Percentiles rank a stretch among this genome's conserved stretches.
These are phyloP conservation scores for human (Homo sapiens) DNA, from an alignment of 2,113 vertebrate genomes.

Conservation along the genomic window DNA sequence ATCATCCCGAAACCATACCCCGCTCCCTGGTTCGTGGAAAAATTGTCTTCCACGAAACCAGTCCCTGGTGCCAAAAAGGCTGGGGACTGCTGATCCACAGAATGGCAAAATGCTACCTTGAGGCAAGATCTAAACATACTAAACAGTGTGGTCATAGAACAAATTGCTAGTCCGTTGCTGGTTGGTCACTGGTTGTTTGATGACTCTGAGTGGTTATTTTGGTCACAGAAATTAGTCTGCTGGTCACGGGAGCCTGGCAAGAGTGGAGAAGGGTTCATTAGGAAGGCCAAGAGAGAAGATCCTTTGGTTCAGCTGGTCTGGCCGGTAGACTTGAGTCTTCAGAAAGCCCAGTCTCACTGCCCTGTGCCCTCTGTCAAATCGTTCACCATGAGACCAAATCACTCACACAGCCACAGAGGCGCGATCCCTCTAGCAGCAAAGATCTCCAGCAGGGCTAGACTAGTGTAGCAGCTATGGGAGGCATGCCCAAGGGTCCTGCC, in stretches of 20 bases:
- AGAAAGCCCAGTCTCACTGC: background rate
- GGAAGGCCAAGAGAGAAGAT: background rate
- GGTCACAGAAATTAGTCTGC: background rate
- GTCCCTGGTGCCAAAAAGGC: no score
- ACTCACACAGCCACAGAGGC: background rate
- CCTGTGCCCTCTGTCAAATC: background rate
- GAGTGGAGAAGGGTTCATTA: background rate
- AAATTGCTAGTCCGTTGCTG: background rate
- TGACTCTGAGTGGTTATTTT: conserved; percentile 32
- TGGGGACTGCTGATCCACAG: no score
- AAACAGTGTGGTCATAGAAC: background rate
- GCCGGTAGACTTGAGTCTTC: background rate
- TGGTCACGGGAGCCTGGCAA: background rate
- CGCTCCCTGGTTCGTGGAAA: no score
- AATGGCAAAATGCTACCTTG: background rate
- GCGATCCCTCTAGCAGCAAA: background rate
- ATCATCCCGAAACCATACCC: no score
- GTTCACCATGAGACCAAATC: background rate
- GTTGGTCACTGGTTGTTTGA: background rate
- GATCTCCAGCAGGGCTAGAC: no score
- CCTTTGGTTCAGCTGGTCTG: background rate
- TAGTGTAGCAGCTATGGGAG: fast-evolving
- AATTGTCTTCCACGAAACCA: no score
- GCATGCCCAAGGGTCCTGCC: no score
- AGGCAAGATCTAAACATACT: background rate